Evolutionary conservation across 2,113 vertebrate species (phyloP), one percentile per base, ranked within the genome.

Genomic region (Hippocampus zosterae): DNA sequence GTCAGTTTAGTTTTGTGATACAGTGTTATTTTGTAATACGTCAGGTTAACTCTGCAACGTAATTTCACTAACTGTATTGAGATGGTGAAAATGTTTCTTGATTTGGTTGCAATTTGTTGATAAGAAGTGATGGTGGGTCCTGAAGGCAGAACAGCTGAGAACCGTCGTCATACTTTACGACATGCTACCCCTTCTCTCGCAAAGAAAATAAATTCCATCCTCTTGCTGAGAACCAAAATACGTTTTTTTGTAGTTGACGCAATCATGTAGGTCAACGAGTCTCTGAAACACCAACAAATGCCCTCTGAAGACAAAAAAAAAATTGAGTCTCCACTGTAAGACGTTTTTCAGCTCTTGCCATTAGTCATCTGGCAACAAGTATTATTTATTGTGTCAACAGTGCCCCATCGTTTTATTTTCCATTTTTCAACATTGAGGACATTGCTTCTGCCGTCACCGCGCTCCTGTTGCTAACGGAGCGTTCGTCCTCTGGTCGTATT

Each of bases 401-500:
- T 82, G 67, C 75, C 67, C 72, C 61, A 66, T 79, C 76, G 79
- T 88, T 87, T 84, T 83, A 78, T 81, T 82, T 85, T 68, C 77
- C 71, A 74, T 86, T 82, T 78, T 80, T 79, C 76, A 73, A 75
- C 67, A 42, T 61, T 72, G 67, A 75, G 71, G 76, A 86, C 81
- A 88, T 87, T 78, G 82, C 86, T 86, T 76, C 68, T 46, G 59
- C 67, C 8, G 77, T 93, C 91, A 90, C 90, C 70, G 71, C 83
- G 86, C 90, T 84, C 86, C 90, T 84, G 87, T 90, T 90, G 88
- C 77, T 85, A 87, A 90, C 86, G 59, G 87, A 88, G 85, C 82
- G 76, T 87, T 84, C 82, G 78, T 90, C 85, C 87, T 88, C 89
- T 88, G 89, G 90, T 91, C 87, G 88, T 85, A 27, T 76, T 80